phyloP scores from a whole-genome alignment of 1,140 invertebrate species.

The Cotesia typhae region DNA sequence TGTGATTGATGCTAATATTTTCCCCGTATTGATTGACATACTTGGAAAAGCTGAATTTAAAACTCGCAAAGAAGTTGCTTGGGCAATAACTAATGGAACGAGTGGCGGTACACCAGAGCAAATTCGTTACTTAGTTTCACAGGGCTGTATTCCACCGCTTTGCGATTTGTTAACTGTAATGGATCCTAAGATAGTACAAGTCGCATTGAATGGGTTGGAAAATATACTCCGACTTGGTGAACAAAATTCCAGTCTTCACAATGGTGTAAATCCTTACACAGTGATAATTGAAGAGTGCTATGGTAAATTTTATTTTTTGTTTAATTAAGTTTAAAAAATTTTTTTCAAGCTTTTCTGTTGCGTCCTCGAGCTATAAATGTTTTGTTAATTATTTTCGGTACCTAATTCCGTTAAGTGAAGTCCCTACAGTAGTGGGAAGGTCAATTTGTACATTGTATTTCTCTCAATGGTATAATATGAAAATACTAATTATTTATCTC shows the following conservation, averaged over 20 bases:
- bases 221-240: constrained; percentile 95
- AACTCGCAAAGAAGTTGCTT: constrained; percentile 94
- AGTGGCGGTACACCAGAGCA: constrained; percentile 94
- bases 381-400: too few species aligned
- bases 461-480: too few species aligned
- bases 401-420: too few species aligned
- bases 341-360: too few species aligned
- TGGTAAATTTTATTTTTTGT: constrained; percentile 71
- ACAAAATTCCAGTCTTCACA: constrained; percentile 74
- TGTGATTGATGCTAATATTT: constrained; percentile 95
- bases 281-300: constrained; percentile 95
- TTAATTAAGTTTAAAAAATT: background rate
- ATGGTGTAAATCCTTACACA: constrained; percentile 88
- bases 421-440: too few species aligned
- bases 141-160: constrained; percentile 91
- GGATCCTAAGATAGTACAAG: constrained; percentile 97
- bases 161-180: constrained; percentile 94
- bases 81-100: constrained; percentile 98
- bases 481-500: too few species aligned
- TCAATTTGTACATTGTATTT: too few species aligned
- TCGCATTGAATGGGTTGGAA: constrained; percentile 94
- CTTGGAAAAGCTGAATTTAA: constrained; percentile 94
- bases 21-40: constrained; percentile 91
- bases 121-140: constrained; percentile 76
- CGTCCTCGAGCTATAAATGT: too few species aligned